A percentile compares a stretch with the other conserved stretches of the same genome.
Conservation (phyloP, 2,113 vertebrate genomes). For the Semnopithecus entellus region DNA sequence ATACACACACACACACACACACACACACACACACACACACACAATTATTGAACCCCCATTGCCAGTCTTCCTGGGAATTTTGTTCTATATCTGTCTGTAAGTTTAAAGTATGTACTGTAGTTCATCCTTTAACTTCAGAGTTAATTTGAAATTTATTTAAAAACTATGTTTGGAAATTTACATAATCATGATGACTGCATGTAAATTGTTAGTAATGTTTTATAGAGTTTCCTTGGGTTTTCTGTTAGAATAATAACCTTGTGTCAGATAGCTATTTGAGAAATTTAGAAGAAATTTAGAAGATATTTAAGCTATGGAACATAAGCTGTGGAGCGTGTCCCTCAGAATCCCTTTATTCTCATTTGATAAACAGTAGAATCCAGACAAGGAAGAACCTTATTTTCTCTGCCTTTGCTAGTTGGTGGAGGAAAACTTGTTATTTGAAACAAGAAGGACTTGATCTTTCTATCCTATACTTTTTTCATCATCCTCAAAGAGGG, state of each 20-base stretch:
- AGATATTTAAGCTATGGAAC: neutral
- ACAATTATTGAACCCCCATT: neutral
- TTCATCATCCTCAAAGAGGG: neutral
- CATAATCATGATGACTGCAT: neutral
- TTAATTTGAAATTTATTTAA: constrained; percentile 33
- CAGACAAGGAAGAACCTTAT: neutral
- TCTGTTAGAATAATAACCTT: neutral
- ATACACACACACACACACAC: no score
- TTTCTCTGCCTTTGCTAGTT: neutral
- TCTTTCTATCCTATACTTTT: neutral
- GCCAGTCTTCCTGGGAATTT: neutral
- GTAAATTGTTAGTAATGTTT: constrained; percentile 23
- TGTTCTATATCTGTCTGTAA: neutral
- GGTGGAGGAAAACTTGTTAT: neutral
- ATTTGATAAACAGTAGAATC: neutral
- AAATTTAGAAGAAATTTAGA: neutral
- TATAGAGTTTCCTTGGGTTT: neutral
- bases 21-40: no score
- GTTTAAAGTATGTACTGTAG: neutral
- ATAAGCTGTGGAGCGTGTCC: neutral
- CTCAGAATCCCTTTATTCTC: neutral
- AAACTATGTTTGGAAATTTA: neutral
- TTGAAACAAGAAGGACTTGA: neutral
- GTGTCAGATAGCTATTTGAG: neutral
- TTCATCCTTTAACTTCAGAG: neutral